Conservation (phyloP, 1,140 invertebrate species). For the Zaprionus camerounensis region DNA sequence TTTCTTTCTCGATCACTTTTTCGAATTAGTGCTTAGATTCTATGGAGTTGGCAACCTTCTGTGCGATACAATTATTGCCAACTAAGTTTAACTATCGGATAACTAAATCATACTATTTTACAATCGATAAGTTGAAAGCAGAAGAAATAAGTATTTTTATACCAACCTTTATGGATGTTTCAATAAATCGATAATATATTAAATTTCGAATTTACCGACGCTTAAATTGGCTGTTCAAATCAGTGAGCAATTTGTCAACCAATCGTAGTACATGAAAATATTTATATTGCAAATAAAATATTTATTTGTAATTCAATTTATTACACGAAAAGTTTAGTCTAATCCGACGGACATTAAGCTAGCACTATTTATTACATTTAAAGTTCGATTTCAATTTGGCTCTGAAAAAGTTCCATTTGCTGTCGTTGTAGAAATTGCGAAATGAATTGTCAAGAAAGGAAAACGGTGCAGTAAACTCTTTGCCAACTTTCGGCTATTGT, state of each 20-base stretch:
- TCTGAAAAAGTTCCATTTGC: neutral
- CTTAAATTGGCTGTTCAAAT: neutral
- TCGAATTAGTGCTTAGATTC: neutral
- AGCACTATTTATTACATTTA: neutral
- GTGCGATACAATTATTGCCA: neutral
- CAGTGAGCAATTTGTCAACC: neutral
- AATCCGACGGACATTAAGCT: neutral
- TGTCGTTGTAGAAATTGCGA: neutral
- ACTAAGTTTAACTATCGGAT: neutral
- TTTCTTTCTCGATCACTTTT: neutral
- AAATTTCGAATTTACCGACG: neutral
- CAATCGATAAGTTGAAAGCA: neutral
- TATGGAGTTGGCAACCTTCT: neutral
- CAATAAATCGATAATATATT: neutral
- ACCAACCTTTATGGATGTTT: neutral
- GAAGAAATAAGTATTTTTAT: neutral
- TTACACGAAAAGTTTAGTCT: neutral
- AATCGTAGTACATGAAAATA: neutral
- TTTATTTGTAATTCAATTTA: neutral
- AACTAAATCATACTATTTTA: neutral
- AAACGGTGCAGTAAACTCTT: neutral
- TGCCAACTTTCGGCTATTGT: constrained; percentile 9
- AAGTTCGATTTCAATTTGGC: constrained; percentile 1
- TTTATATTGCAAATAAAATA: constrained; percentile 2
- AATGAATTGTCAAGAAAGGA: neutral